Evolutionary conservation across 2,888 invertebrate species (phyloP), one percentile per base, ranked within the genome.

Genomic region (Andrena dorsata): DNA sequence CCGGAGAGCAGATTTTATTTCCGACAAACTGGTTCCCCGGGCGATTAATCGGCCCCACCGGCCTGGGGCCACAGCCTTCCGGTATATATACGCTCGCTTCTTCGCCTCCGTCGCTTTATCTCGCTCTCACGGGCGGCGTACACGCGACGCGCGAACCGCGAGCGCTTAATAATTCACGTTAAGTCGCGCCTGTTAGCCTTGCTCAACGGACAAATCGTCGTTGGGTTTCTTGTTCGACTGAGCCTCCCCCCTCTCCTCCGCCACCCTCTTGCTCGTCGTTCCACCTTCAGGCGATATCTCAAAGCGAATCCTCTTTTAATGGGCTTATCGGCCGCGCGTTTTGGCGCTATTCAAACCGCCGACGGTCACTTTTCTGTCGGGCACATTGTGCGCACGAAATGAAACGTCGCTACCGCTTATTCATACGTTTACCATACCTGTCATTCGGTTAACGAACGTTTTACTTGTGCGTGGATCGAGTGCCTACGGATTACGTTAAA

Each of bases 21-120:
- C 90, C 89, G 90, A 91, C 91, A 90, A 92, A 91, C 91, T 91
- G 90, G 91, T 91, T 90, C 89, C 89, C 81, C 75, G 86, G 86
- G 82, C 91, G 91, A 92, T 92, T 92, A 91, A 91, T 91, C 89
- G 89, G 86, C 86, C 87, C 89, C 85, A 87, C 90, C 86, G 73
- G 47, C 71, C 56, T 56, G 56, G 58, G 60, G 70, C 49, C 71
- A 26, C 56, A 56, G 69, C 80, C 77, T 77, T 80, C 81, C 85
- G 82, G 82, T 82, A 70, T 47, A 56, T 47, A 69, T 47, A 49
- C 35, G 10, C 60, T 66, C 49, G 32, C 76, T 73, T 75, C 63
- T 75, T 73, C 69, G 63, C 20, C 68, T 76, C 56, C 23, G 71
- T 78, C 68, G 82, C 70, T 79, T 83, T 77, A 83, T 77, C 78